Base-by-base conservation (phyloP, 1,140 invertebrate species). In the Samia ricini region DNA sequence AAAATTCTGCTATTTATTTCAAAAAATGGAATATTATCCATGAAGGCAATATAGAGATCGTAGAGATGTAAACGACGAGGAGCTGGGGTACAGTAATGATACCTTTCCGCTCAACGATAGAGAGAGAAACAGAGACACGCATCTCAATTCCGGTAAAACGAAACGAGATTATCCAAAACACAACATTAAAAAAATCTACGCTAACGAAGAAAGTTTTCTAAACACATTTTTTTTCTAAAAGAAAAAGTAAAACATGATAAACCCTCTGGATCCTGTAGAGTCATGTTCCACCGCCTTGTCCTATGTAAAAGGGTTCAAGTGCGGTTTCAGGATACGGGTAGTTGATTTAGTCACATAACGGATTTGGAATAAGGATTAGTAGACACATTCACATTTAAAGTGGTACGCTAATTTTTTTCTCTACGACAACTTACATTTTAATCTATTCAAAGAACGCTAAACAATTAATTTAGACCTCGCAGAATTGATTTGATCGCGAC, bases 261-360 rank as follows among this genome's bases (percentile, higher is more conserved):
- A 54, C 56, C 68, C 71, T 66, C 71, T 72, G 73, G 72, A 76
- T 66, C 79, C 71, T 64, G 66, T 67, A 52, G 63, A 63, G 71
- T 78, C 76, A 74, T 61, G 81, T 42, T 62, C 42, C 72, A 76
- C 81, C 85, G 82, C 81, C 87, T 89, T 88, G 85, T 83, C 84
- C 84, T 85, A 65, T 76, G 80, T 83, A 81, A 54, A 60, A 85
- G 80, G 85, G 68, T 86, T 87, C 85, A 89, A 88, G 85, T 76
- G 58, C 83, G 83, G 87, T 65, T 52, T 63, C 33, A 69, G 66
- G 66, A 74, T 56, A 52, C 54, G 21, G 36, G 18, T 56, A 22
- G 15, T n/a, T 24, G 48, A 52, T 63, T 75, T 76, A 77, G 69
- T 70, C 57, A 72, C 60, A 72, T 58, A 64, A 67, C 51, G 69